Conservation (phyloP, 2,888 invertebrate genomes). For the Drosophila parthenogenetica region DNA sequence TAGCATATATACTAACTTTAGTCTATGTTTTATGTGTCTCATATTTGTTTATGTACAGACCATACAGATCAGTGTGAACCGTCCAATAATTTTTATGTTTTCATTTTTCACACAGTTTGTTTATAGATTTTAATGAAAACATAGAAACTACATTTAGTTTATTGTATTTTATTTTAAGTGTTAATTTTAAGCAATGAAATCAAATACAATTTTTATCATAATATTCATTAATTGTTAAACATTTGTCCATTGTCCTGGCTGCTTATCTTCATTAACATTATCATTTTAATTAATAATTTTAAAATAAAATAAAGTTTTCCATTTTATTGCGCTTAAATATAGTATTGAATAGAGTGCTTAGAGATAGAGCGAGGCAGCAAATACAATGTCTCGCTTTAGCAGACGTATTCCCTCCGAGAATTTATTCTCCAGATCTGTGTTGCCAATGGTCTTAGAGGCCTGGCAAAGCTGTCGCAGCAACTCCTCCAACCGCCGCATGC, state of each 20-base stretch:
- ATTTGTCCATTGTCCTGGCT: conserved; percentile 7
- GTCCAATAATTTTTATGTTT: conserved; percentile 81
- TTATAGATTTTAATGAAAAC: conserved; percentile 48
- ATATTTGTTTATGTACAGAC: conserved; percentile 71
- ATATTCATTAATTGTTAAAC: conserved; percentile 39
- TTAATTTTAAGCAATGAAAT: conserved; percentile 6
- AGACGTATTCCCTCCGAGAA: conserved; percentile 96
- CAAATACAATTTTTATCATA: conserved; percentile 11
- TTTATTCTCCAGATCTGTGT: conserved; percentile 97
- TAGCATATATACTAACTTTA: conserved; percentile 11
- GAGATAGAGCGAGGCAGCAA: conserved; percentile 98
- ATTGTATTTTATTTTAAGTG: conserved; percentile 29
- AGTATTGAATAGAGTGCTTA: conserved; percentile 82
- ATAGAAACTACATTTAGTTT: conserved; percentile 47
- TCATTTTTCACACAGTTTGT: conserved; percentile 30
- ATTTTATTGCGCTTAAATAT: not conserved
- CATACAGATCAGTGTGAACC: conserved; percentile 83
- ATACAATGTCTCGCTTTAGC: conserved; percentile 99
- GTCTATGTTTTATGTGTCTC: conserved; percentile 74
- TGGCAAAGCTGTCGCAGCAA: conserved; percentile 97
- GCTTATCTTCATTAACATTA: conserved; percentile 3
- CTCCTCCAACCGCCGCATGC: conserved; percentile 98
- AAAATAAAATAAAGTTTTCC: conserved; percentile 6
- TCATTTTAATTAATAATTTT: not conserved
- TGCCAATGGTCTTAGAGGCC: conserved; percentile 98